Percentiles rank a stretch among this genome's conserved stretches.
These are phyloP conservation scores for Liodrosophila aerea DNA, from an alignment of 2,888 invertebrate genomes.

Conservation along the genomic window DNA sequence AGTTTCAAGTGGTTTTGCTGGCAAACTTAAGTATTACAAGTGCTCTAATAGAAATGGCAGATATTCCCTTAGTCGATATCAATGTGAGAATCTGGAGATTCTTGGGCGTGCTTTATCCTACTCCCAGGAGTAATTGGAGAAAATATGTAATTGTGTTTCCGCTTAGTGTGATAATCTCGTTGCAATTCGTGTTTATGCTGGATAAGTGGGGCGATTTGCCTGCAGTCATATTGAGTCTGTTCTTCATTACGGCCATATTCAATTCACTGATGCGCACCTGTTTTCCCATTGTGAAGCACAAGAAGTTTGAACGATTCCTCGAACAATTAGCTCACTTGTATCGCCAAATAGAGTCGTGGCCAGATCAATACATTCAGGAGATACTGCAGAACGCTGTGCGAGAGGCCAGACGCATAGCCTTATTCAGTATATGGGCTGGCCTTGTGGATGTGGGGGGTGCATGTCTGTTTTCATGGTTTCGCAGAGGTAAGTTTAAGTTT, in stretches of 20 bases:
- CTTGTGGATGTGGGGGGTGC: slow-evolving; percentile 68
- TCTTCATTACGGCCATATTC: slow-evolving; percentile 73
- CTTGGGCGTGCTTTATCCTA: slow-evolving; percentile 71
- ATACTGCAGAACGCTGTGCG: slow-evolving; percentile 56
- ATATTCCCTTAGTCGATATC: slow-evolving; percentile 70
- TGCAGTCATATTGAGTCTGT: slow-evolving; percentile 74
- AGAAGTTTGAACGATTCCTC: slow-evolving; percentile 75
- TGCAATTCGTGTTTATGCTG: slow-evolving; percentile 74
- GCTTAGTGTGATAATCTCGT: slow-evolving; percentile 66
- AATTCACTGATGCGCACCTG: slow-evolving; percentile 75
- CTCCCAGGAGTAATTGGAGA: slow-evolving; percentile 62
- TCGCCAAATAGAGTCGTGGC: slow-evolving; percentile 60
- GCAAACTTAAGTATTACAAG: no score
- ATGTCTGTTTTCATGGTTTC: slow-evolving; percentile 68
- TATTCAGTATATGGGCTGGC: slow-evolving; percentile 71
- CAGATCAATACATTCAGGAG: slow-evolving; percentile 46
- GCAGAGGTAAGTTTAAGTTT: slow-evolving; percentile 51
- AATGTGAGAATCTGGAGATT: slow-evolving; percentile 77
- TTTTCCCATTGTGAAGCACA: slow-evolving; percentile 65
- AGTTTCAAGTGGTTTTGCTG: slow-evolving; percentile 54
- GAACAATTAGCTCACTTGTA: slow-evolving; percentile 60
- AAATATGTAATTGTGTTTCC: slow-evolving; percentile 70
- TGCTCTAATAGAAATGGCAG: no score
- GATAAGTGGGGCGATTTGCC: slow-evolving; percentile 70
- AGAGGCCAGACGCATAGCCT: slow-evolving; percentile 68